Conservation (phyloP, 2,888 invertebrate genomes). For the Cheilosia impressa region DNA sequence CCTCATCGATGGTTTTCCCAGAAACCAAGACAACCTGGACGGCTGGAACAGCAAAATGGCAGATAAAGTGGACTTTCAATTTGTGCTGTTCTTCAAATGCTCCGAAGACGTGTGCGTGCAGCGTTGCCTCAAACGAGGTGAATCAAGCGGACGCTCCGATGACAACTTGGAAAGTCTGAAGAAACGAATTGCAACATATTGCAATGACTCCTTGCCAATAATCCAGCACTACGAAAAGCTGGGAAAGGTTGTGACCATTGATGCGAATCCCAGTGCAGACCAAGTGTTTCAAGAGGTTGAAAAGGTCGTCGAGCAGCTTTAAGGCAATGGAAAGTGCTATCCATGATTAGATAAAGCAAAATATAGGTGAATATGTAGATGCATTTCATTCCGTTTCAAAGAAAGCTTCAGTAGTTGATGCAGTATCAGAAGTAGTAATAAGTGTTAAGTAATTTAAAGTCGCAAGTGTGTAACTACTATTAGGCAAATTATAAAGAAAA, state of each 20-base stretch:
- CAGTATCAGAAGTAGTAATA: slow-evolving; percentile 15
- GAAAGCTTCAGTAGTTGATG: slow-evolving; percentile 26
- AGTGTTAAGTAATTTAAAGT: slow-evolving; percentile 67
- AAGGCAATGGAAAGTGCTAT: not conserved
- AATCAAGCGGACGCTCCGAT: slow-evolving; percentile 95
- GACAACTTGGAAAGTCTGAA: slow-evolving; percentile 95
- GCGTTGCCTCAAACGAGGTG: slow-evolving; percentile 94
- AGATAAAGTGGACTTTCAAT: slow-evolving; percentile 92
- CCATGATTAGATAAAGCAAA: slow-evolving; percentile 47
- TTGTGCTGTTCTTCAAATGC: slow-evolving; percentile 97
- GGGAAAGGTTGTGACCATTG: slow-evolving; percentile 90
- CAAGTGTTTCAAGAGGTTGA: slow-evolving; percentile 87
- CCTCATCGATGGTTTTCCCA: slow-evolving; percentile 98
- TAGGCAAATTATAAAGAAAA: slow-evolving; percentile 32
- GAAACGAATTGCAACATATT: slow-evolving; percentile 94
- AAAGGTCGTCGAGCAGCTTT: slow-evolving; percentile 82
- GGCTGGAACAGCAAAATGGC: slow-evolving; percentile 96
- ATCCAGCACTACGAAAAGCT: slow-evolving; percentile 90
- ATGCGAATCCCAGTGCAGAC: slow-evolving; percentile 88
- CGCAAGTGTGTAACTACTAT: slow-evolving; percentile 15
- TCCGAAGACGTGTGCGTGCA: slow-evolving; percentile 91
- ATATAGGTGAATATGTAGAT: slow-evolving; percentile 36
- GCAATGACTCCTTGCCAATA: slow-evolving; percentile 94
- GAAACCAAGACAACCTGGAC: slow-evolving; percentile 97
- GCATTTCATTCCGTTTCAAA: slow-evolving; percentile 58